These are phyloP conservation scores for Bufo bufo DNA, from an alignment of 2,113 vertebrate species.

Conservation along the genomic window DNA sequence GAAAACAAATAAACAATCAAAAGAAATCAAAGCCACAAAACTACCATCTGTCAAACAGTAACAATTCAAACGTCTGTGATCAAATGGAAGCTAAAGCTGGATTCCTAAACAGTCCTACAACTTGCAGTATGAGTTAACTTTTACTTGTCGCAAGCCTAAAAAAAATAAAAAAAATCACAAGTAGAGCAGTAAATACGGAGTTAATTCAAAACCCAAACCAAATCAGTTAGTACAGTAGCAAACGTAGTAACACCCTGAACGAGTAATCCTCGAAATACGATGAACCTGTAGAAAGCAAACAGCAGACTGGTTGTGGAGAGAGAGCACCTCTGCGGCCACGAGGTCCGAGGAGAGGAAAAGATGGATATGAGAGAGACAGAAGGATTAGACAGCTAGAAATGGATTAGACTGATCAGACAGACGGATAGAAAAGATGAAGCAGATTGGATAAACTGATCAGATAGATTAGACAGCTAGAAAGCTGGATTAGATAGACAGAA, in stretches of 20 bases:
- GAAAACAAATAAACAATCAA: constrained; percentile 54
- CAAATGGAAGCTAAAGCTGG: constrained; percentile 74
- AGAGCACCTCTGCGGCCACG: constrained; percentile 72
- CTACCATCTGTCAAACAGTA: constrained; percentile 89
- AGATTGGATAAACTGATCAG: no score
- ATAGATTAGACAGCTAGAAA: no score
- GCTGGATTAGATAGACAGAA: no score
- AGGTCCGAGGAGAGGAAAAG: background rate
- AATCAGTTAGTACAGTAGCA: constrained; percentile 86
- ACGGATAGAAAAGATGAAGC: no score
- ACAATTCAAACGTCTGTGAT: constrained; percentile 89
- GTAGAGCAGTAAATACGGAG: constrained; percentile 73
- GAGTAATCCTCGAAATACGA: constrained; percentile 76
- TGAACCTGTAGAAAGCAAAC: constrained; percentile 70
- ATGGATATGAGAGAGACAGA: no score
- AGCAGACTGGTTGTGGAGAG: constrained; percentile 74
- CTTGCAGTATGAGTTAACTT: constrained; percentile 98
- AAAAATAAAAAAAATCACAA: constrained; percentile 71
- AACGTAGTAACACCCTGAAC: constrained; percentile 86
- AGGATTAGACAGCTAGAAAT: no score
- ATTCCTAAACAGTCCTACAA: constrained; percentile 88
- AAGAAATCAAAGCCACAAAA: constrained; percentile 79
- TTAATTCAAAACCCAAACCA: constrained; percentile 70
- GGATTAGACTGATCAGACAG: no score
- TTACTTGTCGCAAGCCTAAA: constrained; percentile 78